Conservation (phyloP, 2,888 invertebrate genomes). For the Lasioglossum calceatum region DNA sequence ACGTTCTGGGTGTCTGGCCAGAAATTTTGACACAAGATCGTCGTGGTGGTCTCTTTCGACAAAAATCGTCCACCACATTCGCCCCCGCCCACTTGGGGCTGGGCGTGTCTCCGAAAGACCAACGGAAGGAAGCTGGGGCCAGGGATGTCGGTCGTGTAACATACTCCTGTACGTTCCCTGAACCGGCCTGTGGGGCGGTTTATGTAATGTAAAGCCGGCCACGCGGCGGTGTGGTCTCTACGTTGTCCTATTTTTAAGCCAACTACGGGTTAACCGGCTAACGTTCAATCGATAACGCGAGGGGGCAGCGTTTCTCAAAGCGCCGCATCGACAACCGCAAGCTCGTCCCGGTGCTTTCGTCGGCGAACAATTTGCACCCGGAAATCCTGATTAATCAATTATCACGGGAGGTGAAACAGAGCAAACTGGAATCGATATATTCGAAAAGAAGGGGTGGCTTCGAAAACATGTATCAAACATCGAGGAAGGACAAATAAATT, state of each 20-base stretch:
- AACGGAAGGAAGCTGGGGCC: constrained; percentile 2
- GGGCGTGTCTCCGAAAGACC: background rate
- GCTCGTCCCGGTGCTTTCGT: constrained; percentile 25
- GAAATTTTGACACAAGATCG: background rate
- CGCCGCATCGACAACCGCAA: constrained; percentile 51
- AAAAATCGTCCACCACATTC: background rate
- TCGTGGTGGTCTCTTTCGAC: background rate
- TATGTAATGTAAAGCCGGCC: constrained; percentile 44
- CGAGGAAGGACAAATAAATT: no score
- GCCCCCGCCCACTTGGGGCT: background rate
- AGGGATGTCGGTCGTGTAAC: constrained; percentile 22
- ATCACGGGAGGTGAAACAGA: background rate
- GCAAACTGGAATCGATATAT: background rate
- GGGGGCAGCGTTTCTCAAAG: constrained; percentile 73
- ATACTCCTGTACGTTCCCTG: constrained; percentile 10
- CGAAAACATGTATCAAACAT: no score
- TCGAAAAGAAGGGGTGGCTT: background rate
- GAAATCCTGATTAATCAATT: background rate
- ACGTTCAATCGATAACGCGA: constrained; percentile 79
- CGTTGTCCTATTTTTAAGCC: constrained; percentile 79
- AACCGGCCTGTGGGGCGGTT: constrained; percentile 34
- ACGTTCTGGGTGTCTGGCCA: background rate
- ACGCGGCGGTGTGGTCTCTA: constrained; percentile 45
- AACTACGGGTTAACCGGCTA: constrained; percentile 78
- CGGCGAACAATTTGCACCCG: constrained; percentile 10